Percentiles rank a stretch among this genome's conserved stretches.
These are phyloP conservation scores for Nettapus auritus DNA, from an alignment of 2,113 vertebrate species.

Conservation along the genomic window DNA sequence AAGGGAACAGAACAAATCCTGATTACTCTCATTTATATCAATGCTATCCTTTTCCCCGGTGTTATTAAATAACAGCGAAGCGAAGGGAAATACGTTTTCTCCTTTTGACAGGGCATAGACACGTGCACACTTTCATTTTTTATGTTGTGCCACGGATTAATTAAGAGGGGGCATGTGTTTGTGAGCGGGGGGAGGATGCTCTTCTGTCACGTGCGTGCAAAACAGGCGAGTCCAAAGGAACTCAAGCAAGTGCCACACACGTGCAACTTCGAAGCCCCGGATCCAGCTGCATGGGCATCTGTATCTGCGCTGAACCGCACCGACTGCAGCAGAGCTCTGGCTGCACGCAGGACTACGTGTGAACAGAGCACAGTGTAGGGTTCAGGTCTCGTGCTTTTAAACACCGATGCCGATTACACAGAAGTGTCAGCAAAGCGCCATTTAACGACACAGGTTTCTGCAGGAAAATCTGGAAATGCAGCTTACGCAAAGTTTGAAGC, in stretches of 20 bases:
- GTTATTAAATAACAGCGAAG: not conserved
- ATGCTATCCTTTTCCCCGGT: not conserved
- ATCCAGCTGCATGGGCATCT: not conserved
- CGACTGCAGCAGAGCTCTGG: rapidly evolving
- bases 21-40: not conserved
- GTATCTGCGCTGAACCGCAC: not conserved
- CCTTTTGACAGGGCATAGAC: not conserved
- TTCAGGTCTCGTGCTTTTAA: not conserved
- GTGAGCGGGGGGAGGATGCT: not conserved
- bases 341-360: rapidly evolving
- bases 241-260: not conserved
- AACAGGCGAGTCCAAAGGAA: not conserved
- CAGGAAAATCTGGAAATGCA: not conserved
- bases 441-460: not conserved
- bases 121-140: not conserved
- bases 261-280: not conserved
- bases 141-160: not conserved
- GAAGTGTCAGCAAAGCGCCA: not conserved
- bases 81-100: not conserved
- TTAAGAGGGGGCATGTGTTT: not conserved
- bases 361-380: not conserved
- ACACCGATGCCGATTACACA: not conserved
- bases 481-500: not conserved
- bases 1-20: not conserved
- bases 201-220: rapidly evolving